phyloP scores from a whole-genome alignment of 2,888 invertebrate genomes.

The Dermolepida albohirtum region DNA sequence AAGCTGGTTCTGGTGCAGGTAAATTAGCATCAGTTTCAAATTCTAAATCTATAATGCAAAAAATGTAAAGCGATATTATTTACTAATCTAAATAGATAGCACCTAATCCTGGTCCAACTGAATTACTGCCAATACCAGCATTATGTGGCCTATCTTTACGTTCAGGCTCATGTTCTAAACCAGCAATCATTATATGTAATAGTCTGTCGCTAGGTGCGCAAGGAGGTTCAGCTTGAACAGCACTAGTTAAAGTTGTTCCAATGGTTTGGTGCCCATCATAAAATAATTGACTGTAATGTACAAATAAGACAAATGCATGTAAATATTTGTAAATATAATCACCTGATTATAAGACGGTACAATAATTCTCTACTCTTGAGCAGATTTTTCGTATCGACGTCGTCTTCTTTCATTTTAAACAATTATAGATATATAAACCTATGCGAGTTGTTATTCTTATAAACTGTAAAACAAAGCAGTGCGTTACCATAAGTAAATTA shows the following conservation, averaged over 20 bases:
- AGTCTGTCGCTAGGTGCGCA: conserved; percentile 97
- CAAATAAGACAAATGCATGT: not conserved
- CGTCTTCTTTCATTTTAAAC: conserved; percentile 61
- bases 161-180: conserved; percentile 86
- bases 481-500: too few relatives aligned
- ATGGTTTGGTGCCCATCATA: conserved; percentile 98
- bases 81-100: conserved; percentile 32
- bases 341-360: conserved; percentile 95
- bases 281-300: conserved; percentile 85
- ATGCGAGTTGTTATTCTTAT: too few relatives aligned
- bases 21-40: conserved; percentile 95
- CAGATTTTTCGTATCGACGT: conserved; percentile 78
- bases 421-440: not conserved
- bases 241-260: conserved; percentile 84
- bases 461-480: too few relatives aligned
- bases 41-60: conserved; percentile 79
- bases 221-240: conserved; percentile 91
- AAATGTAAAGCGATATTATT: not conserved
- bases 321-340: conserved; percentile 46
- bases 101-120: conserved; percentile 75
- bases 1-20: conserved; percentile 94
- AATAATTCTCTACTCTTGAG: conserved; percentile 90
- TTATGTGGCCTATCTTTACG: conserved; percentile 72
- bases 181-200: conserved; percentile 86
- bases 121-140: conserved; percentile 73